phyloP scores from a whole-genome alignment of 2,797 vertebrate genomes.

The Dromococcyx pavoninus region DNA sequence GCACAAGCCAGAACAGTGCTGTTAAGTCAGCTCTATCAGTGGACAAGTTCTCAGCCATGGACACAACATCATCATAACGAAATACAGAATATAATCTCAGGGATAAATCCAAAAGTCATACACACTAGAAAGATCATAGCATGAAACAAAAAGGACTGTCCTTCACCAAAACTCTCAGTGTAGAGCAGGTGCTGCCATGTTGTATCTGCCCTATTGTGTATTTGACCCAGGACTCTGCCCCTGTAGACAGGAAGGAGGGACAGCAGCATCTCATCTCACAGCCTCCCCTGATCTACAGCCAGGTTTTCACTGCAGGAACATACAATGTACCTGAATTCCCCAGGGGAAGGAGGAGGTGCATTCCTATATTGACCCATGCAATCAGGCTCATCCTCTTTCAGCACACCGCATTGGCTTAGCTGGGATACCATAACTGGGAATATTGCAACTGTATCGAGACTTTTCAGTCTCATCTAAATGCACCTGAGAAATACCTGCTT shows the following conservation, averaged over 20 bases:
- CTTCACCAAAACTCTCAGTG: neutral
- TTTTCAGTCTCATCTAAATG: neutral
- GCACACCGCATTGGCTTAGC: neutral
- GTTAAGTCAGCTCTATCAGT: neutral
- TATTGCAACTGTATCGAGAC: neutral
- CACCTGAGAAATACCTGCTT: neutral
- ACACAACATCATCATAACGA: neutral
- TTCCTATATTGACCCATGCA: neutral
- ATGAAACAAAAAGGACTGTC: neutral
- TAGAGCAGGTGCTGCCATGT: neutral
- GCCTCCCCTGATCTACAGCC: neutral
- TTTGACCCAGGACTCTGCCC: neutral
- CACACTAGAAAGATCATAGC: neutral
- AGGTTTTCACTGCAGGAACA: neutral
- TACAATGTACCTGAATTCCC: accelerated
- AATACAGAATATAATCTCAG: neutral
- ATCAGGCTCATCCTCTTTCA: neutral
- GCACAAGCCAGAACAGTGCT: neutral
- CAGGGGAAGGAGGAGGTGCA: neutral
- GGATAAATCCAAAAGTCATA: neutral
- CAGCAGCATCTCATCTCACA: neutral
- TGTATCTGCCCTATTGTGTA: neutral
- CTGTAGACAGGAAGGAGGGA: neutral
- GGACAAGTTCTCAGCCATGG: accelerated
- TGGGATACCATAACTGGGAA: accelerated